Percentiles rank a stretch among this genome's conserved stretches.
Evolutionary conservation across 2,113 vertebrate species (phyloP).

Genomic region (Oreocharis arfaki): DNA sequence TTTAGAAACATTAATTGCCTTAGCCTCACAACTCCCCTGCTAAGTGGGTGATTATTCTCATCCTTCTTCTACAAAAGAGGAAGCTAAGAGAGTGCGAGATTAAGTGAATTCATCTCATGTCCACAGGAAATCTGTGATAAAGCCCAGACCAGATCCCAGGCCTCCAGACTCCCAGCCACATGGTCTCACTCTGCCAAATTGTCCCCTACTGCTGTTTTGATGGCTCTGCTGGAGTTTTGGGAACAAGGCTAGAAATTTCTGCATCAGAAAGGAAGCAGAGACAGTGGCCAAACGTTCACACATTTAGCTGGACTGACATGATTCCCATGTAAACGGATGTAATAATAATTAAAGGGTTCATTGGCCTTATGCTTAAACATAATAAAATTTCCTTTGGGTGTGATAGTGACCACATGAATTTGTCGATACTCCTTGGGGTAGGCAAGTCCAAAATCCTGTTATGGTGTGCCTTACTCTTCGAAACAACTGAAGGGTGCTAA

Average conservation of each 20-base stretch:
- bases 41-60: slow-evolving; percentile 26
- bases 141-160: not conserved
- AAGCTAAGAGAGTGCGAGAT: not conserved
- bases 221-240: not conserved
- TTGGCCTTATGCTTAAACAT: not conserved
- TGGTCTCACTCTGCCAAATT: not conserved
- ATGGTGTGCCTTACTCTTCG: not conserved
- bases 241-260: not conserved
- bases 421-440: not conserved
- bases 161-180: not conserved
- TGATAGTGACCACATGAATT: not conserved
- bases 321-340: not conserved
- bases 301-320: not conserved
- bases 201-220: not conserved
- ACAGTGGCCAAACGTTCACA: not conserved
- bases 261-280: not conserved
- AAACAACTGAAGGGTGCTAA: not conserved
- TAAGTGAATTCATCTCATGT: not conserved
- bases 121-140: slow-evolving; percentile 10
- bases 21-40: not conserved
- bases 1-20: not conserved
- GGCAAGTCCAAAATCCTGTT: not conserved
- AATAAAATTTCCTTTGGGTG: not conserved
- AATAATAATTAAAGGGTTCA: not conserved
- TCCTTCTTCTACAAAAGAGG: not conserved